These are phyloP conservation scores for Zaprionus gabonicus DNA, from an alignment of 1,140 invertebrate species.

Conservation along the genomic window DNA sequence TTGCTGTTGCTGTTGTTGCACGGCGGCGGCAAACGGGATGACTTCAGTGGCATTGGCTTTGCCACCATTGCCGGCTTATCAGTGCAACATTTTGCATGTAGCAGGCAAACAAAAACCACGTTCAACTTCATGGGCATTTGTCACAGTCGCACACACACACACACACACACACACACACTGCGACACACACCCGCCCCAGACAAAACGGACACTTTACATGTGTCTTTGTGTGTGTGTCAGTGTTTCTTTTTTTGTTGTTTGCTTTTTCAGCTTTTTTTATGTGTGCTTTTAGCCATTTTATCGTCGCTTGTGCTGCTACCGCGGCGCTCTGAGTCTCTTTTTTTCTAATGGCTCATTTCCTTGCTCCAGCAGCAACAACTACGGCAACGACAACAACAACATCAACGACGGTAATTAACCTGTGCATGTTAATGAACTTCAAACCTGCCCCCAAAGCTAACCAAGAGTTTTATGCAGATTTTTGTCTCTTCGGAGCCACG, in stretches of 20 bases:
- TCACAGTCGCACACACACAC: conserved; percentile 61
- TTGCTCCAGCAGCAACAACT: conserved; percentile 36
- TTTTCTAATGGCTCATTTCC: conserved; percentile 82
- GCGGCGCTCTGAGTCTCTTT: conserved; percentile 66
- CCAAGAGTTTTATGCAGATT: conserved; percentile 77
- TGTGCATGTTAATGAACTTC: conserved; percentile 84
- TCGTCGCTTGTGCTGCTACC: conserved; percentile 70
- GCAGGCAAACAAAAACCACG: conserved; percentile 56
- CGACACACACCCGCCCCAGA: conserved; percentile 18
- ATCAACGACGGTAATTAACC: conserved; percentile 81
- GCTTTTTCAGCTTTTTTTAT: conserved; percentile 64
- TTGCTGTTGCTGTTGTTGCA: neutral
- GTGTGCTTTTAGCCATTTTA: conserved; percentile 81
- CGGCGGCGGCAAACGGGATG: conserved; percentile 60
- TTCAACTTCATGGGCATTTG: conserved; percentile 68
- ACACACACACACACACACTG: conserved; percentile 21
- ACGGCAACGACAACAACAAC: conserved; percentile 26
- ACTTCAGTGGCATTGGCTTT: conserved; percentile 68
- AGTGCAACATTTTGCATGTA: conserved; percentile 81
- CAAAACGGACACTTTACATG: conserved; percentile 67
- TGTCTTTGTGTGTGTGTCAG: conserved; percentile 57
- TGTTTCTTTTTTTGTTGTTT: conserved; percentile 56
- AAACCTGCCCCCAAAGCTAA: conserved; percentile 56
- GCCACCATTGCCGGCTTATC: conserved; percentile 66
- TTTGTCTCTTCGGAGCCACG: conserved; percentile 59